Evolutionary conservation across 2,888 invertebrate species (phyloP), one percentile per base, ranked within the genome.

Genomic region (Malthinus seriepunctatus): DNA sequence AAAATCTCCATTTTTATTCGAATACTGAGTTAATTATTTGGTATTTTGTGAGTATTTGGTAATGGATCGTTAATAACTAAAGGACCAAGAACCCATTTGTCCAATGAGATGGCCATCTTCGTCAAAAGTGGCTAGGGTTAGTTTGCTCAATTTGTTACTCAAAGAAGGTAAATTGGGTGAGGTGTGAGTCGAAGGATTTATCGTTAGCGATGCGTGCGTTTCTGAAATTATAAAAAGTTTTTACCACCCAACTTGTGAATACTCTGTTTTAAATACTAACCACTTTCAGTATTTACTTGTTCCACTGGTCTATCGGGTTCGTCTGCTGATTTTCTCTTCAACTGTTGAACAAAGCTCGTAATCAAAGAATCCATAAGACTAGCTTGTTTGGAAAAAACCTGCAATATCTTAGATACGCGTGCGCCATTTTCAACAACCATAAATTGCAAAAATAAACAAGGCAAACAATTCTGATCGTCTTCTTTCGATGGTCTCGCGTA

Each of bases 361-460:
- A 94, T 91, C 57, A 94, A 80, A 2, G 90, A 90, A 78, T 94
- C 93, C 89, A 94, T 92, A 87, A 94, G 88, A 63, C 88, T 84
- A 33, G 93, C 91, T 82, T 88, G 90, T 73, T 85, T 84, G 0
- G 87, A 87, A 70, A 87, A 87, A 49, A 88, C 84, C 82, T 88
- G 82, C 44, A 95, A 80, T 71, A 95, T 88, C 79, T 93, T 93
- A 35, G 90, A 91, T 34, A 91, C 89, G 42, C 89, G 79, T 12
- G 88, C 81, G 8, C 89, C 89, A 67, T 89, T 90, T 73, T 91
- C 91, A 0, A 89, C 86, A 0, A 91, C 86, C 79, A 88, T 86
- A 76, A 95, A 95, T 81, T 97, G 96, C 11, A 97, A 81, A 79
- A 96, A 95, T 63, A 97, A 84, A 76, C 95, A 96, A 7, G 96